Base-by-base conservation (phyloP, 2,113 vertebrate genomes). In the Dolichotis patagonum region DNA sequence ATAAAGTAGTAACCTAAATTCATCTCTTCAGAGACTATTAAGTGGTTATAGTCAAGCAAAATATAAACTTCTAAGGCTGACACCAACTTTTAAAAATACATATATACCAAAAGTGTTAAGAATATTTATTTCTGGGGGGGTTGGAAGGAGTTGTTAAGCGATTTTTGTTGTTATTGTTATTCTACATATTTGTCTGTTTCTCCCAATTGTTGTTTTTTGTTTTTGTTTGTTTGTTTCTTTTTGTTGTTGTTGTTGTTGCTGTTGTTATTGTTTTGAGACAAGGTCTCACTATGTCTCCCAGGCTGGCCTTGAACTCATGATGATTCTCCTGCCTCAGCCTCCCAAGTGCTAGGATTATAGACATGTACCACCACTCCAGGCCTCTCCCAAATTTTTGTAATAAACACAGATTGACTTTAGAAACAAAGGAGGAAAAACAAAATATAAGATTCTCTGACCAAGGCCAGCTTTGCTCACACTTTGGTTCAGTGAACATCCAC, bases 21-120 rank as follows among this genome's bases (percentile, higher is more conserved):
- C 84, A 81, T 91, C 84, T 94, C 87, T 97, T 90, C 81, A 80
- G 86, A 96, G 95, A 90, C 82, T 73, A 24, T 38, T 96, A 71
- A 96, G 78, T 41, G 14, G 20, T 80, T 89, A 87, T 67, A 88
- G 71, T 93, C 56, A 54, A 94, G 67, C 75, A 78, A 85, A 95
- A 95, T 41, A 82, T 43, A 89, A 91, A 88, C 30, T 58, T 81
- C 85, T 96, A 80, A 93, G 60, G 69, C 32, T 58, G 80, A 87
- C 43, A 73, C 16, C 16, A 85, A 75, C 80, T 92, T 86, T 89
- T 43, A 22, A 13, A 94, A 32, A 63, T n/a, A 56, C 11, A 49
- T 60, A 65, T 54, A 62, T n/a, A 30, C 19, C 30, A 58, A 46
- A 60, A 35, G 28, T 86, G 77, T 88, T 82, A 91, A 94, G 13